These are phyloP conservation scores for Vicugna pacos DNA, from an alignment of 2,113 vertebrate genomes.

Conservation along the genomic window DNA sequence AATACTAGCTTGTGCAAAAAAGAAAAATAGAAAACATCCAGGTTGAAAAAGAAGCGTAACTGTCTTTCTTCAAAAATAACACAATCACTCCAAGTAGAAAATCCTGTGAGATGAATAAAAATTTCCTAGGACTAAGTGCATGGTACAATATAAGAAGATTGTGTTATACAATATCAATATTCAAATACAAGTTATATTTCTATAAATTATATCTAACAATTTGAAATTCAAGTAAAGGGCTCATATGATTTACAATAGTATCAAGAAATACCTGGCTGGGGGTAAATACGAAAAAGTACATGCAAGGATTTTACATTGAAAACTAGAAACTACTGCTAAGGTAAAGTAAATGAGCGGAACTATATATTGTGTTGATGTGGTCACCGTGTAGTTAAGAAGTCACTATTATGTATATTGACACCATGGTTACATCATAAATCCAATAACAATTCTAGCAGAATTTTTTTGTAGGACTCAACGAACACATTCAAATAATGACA, in stretches of 20 bases:
- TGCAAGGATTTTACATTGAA: not conserved
- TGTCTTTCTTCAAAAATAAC: not conserved
- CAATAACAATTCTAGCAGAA: not conserved
- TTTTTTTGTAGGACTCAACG: not conserved
- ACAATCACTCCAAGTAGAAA: not conserved
- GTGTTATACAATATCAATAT: not conserved
- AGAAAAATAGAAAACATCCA: not conserved
- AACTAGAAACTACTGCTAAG: not conserved
- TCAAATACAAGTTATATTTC: not conserved
- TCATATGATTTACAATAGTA: not conserved
- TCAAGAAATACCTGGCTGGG: not conserved
- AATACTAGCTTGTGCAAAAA: not conserved
- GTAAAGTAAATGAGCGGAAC: not conserved
- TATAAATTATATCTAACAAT: not conserved
- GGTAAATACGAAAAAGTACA: not conserved
- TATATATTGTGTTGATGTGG: not conserved
- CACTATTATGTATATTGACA: not conserved
- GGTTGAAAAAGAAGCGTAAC: not conserved
- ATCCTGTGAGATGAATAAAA: not conserved
- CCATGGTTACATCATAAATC: not conserved
- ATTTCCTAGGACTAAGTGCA: not conserved
- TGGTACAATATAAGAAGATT: not conserved
- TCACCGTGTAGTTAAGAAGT: not conserved
- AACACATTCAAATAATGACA: not conserved
- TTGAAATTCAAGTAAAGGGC: not conserved